Base-by-base conservation (phyloP, 1,140 invertebrate species). In the Caenorhabditis tropicalis region DNA sequence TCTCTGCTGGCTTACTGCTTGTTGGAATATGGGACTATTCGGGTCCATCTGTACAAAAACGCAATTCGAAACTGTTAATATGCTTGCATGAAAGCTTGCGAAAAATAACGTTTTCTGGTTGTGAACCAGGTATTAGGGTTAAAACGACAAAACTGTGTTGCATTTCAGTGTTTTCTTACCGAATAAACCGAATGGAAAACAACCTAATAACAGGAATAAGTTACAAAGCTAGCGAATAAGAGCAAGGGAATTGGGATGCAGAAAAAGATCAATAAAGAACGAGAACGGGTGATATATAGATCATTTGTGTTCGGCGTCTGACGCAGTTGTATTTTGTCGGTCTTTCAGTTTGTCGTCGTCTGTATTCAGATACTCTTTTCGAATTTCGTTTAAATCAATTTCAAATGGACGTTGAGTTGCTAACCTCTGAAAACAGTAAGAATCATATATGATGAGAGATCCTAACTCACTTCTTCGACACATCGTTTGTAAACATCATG, bases 301-400 rank as follows among this genome's bases (percentile, higher is more conserved):
- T 49, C 6, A 60, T 16, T 53, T 56, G 16, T 48, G 48, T 33
- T 83, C 39, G 24, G 60, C 24, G 0, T 10, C 16, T 1, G 65
- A 10, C 5, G 33, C 6, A 3, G 9, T 15, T 12, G 2, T 21
- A 43, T 84, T 60, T 85, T 84, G 58, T 70, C 53, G 31, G 16
- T 65, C 53, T 39, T 91, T 87, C 16, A 90, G 81, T 56, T 82
- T 81, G 46, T 90, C 88, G 29, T 86, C 82, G 19, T 88, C 85
- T 21, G 86, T 86, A 48, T 89, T 88, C 33, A 89, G 53, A 36
- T 88, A 82, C 84, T 90, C 90, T 56, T 89, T 89, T 27, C 89
- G 65, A 27, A 90, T 36, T 79, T 90, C 89, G 10, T 91, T 87
- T 21, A 90, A 81, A 85, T 90, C 90, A 19, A 90, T 90, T 29